A percentile compares a stretch with the other conserved stretches of the same genome.
These are phyloP conservation scores for Elephantulus edwardii DNA, from an alignment of 2,113 vertebrate species.

Conservation along the genomic window DNA sequence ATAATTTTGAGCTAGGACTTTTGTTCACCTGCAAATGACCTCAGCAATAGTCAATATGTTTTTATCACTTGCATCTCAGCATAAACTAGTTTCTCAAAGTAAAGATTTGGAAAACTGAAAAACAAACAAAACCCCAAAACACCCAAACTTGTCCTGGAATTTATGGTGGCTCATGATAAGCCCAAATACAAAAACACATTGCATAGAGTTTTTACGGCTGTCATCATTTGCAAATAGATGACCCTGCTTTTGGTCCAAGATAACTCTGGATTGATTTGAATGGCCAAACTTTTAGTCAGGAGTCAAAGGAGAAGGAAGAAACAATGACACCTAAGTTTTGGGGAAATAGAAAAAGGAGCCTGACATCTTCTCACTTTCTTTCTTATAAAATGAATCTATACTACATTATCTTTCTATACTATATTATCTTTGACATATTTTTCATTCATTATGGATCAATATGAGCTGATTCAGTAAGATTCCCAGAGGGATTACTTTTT, in stretches of 20 bases:
- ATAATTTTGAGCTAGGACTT: background rate
- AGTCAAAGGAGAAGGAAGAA: background rate
- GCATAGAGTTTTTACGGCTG: background rate
- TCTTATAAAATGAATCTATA: background rate
- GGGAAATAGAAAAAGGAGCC: background rate
- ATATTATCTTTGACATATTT: background rate
- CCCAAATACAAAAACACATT: background rate
- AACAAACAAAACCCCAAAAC: background rate
- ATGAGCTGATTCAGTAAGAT: background rate
- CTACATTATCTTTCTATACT: background rate
- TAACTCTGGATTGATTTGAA: background rate
- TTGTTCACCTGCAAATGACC: background rate
- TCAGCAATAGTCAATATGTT: background rate
- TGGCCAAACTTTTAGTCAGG: background rate
- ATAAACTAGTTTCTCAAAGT: background rate
- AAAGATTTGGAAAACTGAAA: background rate
- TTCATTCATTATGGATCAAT: background rate
- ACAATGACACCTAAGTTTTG: rapidly evolving
- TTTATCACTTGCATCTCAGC: background rate
- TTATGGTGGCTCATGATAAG: too few species aligned
- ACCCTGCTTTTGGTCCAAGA: background rate
- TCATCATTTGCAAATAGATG: background rate
- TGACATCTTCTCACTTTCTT: background rate
- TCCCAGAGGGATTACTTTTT: background rate
- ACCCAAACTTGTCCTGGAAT: too few species aligned